phyloP scores from a whole-genome alignment of 37 sponge, comb jelly and placozoan genomes.

The Cladorhizidae sp. region DNA sequence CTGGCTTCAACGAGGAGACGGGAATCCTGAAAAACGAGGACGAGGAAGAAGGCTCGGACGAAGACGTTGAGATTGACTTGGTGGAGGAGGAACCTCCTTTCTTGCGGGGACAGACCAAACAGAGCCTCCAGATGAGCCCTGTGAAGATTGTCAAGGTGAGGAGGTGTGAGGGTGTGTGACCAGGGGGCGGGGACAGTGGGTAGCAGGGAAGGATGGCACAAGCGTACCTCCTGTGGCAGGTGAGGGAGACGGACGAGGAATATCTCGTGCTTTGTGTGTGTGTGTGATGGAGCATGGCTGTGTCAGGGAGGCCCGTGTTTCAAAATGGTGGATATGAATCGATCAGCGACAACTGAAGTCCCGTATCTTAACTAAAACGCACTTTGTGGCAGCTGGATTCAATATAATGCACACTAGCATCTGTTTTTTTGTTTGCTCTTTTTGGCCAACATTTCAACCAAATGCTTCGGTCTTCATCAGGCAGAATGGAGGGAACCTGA shows the following conservation, averaged over 20 bases:
- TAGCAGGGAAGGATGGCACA: neutral
- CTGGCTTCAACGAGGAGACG: conserved; percentile 91
- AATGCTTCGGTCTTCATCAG: no score
- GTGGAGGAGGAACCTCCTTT: conserved; percentile 95
- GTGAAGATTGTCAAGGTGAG: conserved; percentile 93
- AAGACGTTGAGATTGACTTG: conserved; percentile 86
- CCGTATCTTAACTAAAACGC: no score
- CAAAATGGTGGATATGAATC: no score
- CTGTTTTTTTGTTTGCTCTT: no score
- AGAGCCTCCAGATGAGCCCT: conserved; percentile 80
- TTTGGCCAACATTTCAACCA: no score
- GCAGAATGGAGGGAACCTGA: no score
- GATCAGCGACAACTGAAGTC: no score
- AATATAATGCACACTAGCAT: no score
- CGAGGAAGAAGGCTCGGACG: conserved; percentile 85
- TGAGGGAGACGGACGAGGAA: neutral
- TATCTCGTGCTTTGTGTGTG: neutral
- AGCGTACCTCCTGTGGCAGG: neutral
- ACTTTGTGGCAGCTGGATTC: no score
- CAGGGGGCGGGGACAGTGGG: neutral
- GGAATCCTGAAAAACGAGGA: conserved; percentile 71
- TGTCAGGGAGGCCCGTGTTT: no score
- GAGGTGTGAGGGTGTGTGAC: neutral
- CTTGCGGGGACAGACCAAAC: conserved; percentile 89
- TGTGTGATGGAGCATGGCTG: no score